Conservation (phyloP, 2,113 vertebrate genomes). For the Oncorhynchus tshawytscha region DNA sequence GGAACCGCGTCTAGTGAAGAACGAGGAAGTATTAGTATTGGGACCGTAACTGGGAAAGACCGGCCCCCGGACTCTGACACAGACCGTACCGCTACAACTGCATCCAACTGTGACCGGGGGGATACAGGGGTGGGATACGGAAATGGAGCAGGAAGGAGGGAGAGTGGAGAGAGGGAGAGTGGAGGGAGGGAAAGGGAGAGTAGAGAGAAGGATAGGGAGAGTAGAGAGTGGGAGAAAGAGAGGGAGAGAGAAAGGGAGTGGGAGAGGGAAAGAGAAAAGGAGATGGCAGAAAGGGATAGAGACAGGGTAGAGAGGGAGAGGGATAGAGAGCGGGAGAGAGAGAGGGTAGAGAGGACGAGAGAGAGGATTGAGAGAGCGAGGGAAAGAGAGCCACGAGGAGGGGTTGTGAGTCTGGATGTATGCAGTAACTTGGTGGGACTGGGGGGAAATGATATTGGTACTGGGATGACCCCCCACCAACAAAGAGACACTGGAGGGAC, state of each 20-base stretch:
- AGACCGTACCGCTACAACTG: constrained; percentile 79
- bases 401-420: constrained; percentile 76
- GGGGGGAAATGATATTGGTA: constrained; percentile 77
- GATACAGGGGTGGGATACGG: constrained; percentile 78
- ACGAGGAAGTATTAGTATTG: constrained; percentile 77
- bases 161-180: constrained; percentile 54
- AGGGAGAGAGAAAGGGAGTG: too few species aligned
- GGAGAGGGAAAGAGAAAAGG: too few species aligned
- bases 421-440: constrained; percentile 77
- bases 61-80: constrained; percentile 75
- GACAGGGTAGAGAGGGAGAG: too few species aligned
- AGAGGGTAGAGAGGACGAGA: too few species aligned
- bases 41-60: constrained; percentile 73
- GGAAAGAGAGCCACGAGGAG: constrained; percentile 53
- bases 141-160: constrained; percentile 75
- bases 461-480: constrained; percentile 74
- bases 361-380: too few species aligned
- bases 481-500: constrained; percentile 76
- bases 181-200: constrained; percentile 52
- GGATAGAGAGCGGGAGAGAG: too few species aligned
- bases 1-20: constrained; percentile 77
- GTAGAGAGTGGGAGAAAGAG: constrained; percentile 10
- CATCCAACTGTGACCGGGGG: constrained; percentile 79
- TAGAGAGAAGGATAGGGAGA: constrained; percentile 49
- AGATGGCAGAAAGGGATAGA: too few species aligned